Conservation (phyloP, 92 coral and sea anemone genomes). For the Phymanthus crucifer region DNA sequence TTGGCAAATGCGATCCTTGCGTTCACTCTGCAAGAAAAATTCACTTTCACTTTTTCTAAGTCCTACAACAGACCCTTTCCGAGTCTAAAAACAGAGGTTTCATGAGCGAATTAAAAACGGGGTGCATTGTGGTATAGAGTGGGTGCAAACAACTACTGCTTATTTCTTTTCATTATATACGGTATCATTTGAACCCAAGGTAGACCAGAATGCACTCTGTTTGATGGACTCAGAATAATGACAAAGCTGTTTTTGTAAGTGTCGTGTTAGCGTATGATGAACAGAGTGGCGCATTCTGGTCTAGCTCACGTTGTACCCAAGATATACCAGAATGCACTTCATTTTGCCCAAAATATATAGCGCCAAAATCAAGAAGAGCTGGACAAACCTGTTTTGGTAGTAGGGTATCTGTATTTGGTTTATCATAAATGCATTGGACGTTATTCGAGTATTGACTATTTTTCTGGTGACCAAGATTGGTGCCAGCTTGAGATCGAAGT, state of each 20-base stretch:
- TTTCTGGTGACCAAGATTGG: slow-evolving; percentile 70
- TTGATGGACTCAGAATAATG: not conserved
- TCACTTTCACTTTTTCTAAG: too few relatives aligned
- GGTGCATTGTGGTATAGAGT: not conserved
- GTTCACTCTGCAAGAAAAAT: slow-evolving; percentile 48
- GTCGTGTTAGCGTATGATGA: too few relatives aligned
- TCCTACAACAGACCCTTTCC: too few relatives aligned
- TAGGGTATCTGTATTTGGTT: slow-evolving; percentile 77
- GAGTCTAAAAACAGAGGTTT: not conserved
- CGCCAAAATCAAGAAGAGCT: too few relatives aligned
- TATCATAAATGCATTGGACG: slow-evolving; percentile 66
- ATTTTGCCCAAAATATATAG: too few relatives aligned
- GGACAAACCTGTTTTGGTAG: slow-evolving; percentile 66
- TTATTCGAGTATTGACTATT: slow-evolving; percentile 76
- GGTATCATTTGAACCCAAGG: too few relatives aligned
- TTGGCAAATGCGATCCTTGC: slow-evolving; percentile 67
- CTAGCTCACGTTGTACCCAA: too few relatives aligned
- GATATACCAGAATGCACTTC: too few relatives aligned
- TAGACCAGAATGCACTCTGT: not conserved
- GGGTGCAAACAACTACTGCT: not conserved
- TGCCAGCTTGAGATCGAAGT: slow-evolving; percentile 77
- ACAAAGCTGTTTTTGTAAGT: too few relatives aligned
- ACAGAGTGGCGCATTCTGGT: too few relatives aligned
- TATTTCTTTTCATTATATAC: not conserved
- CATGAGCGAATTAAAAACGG: not conserved